A percentile compares a stretch with the other conserved stretches of the same genome.
Conservation (phyloP, 2,888 invertebrate species). For the Eubasilissa splendida region DNA sequence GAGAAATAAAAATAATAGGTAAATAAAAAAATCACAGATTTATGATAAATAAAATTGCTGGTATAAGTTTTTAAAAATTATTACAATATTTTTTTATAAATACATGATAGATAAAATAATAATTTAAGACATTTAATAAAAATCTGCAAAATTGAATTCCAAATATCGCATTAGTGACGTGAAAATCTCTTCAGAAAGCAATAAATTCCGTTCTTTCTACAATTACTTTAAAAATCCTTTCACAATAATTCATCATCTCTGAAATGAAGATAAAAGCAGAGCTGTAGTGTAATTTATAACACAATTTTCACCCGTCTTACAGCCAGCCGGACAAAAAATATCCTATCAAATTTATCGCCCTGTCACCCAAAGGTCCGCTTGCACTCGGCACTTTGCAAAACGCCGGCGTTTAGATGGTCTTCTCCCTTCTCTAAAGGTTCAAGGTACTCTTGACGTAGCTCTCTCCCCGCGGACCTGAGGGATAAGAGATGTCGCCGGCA, state of each 20-base stretch:
- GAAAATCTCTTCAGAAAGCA: constrained; percentile 15
- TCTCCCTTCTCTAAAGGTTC: neutral
- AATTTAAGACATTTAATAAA: no score
- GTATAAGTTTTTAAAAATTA: no score
- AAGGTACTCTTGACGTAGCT: neutral
- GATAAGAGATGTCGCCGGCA: constrained; percentile 44
- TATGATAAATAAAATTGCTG: no score
- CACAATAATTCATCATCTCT: constrained; percentile 43
- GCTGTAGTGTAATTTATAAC: constrained; percentile 49
- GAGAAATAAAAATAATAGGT: no score
- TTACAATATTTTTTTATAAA: no score
- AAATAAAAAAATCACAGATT: no score
- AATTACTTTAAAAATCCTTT: constrained; percentile 43
- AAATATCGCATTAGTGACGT: neutral
- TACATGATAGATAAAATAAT: no score
- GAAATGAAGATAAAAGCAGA: constrained; percentile 45
- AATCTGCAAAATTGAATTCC: no score
- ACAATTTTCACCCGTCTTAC: constrained; percentile 48
- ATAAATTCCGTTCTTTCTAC: constrained; percentile 11
- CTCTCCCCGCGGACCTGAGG: constrained; percentile 22
- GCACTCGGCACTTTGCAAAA: no score
- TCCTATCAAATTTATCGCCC: neutral
- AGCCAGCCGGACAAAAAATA: neutral
- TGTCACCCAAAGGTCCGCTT: neutral
- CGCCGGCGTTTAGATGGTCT: no score